Evolutionary conservation across 92 coral and sea anemone genomes (phyloP).

Genomic region (Parazoanthus swiftii): DNA sequence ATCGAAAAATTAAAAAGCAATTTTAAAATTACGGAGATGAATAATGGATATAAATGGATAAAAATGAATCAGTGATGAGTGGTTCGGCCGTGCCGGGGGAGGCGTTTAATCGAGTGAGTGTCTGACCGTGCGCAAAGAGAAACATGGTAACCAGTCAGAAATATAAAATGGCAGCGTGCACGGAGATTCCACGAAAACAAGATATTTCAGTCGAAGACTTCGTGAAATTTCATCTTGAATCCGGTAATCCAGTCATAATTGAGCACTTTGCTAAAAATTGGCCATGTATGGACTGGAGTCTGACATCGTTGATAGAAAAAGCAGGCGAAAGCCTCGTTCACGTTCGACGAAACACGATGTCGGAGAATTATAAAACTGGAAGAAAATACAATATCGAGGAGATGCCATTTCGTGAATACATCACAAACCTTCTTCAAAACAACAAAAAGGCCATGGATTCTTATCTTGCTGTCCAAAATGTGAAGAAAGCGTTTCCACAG

Average conservation of each 20-base stretch:
- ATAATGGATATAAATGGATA: too few relatives aligned
- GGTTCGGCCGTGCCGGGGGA: too few relatives aligned
- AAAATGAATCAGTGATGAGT: too few relatives aligned
- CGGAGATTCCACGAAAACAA: conserved; percentile 34
- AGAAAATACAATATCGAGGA: conserved; percentile 50
- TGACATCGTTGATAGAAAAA: conserved; percentile 36
- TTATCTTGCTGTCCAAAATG: conserved; percentile 52
- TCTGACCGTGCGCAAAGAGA: neutral
- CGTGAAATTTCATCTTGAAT: conserved; percentile 34
- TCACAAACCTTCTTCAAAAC: conserved; percentile 38
- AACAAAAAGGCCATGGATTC: conserved; percentile 50
- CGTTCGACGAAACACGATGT: conserved; percentile 52
- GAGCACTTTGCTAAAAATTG: conserved; percentile 43
- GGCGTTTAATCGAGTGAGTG: too few relatives aligned
- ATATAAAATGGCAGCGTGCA: conserved; percentile 27
- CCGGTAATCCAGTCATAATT: conserved; percentile 44
- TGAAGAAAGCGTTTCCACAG: conserved; percentile 52
- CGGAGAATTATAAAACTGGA: conserved; percentile 42
- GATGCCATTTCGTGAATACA: conserved; percentile 39
- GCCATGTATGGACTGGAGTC: conserved; percentile 54
- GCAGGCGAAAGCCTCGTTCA: conserved; percentile 43
- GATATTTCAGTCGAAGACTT: conserved; percentile 48
- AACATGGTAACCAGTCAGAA: conserved; percentile 2
- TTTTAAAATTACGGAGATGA: too few relatives aligned
- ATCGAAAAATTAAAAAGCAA: too few relatives aligned